phyloP scores from a whole-genome alignment of 1,140 invertebrate genomes.

The Ladona fulva region DNA sequence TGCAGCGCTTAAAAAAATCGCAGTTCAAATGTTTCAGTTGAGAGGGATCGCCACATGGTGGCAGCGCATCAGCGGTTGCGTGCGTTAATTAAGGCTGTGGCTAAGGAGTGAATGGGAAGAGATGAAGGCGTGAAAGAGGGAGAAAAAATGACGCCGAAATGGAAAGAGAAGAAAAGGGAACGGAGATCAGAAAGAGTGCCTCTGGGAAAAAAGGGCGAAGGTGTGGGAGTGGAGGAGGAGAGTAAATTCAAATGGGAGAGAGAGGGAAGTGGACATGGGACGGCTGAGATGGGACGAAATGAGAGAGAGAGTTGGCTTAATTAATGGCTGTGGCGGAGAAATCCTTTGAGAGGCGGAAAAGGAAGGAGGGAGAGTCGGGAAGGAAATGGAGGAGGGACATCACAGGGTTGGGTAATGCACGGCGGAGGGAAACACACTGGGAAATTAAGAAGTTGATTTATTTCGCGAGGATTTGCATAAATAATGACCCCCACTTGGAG shows the following conservation, averaged over 20 bases:
- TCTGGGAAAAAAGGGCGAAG: background rate
- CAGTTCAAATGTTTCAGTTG: background rate
- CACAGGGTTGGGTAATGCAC: background rate
- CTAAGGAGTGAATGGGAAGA: background rate
- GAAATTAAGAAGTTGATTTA: no score
- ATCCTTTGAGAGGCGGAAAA: background rate
- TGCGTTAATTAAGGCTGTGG: background rate
- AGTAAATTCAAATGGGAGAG: background rate
- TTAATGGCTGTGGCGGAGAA: background rate
- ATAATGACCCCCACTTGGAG: no score
- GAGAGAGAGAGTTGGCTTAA: background rate
- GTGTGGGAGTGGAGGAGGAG: background rate
- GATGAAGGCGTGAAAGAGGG: background rate
- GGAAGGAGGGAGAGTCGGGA: background rate
- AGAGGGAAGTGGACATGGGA: background rate
- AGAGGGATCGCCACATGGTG: background rate
- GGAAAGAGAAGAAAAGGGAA: background rate
- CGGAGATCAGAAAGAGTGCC: background rate
- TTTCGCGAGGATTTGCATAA: no score
- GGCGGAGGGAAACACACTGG: background rate
- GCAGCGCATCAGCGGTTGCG: background rate
- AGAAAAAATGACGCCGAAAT: background rate
- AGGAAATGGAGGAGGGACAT: background rate
- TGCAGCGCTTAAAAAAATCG: background rate
- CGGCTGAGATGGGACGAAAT: background rate